These are phyloP conservation scores for Labeo catla DNA, from an alignment of 2,113 vertebrate species.

Conservation along the genomic window DNA sequence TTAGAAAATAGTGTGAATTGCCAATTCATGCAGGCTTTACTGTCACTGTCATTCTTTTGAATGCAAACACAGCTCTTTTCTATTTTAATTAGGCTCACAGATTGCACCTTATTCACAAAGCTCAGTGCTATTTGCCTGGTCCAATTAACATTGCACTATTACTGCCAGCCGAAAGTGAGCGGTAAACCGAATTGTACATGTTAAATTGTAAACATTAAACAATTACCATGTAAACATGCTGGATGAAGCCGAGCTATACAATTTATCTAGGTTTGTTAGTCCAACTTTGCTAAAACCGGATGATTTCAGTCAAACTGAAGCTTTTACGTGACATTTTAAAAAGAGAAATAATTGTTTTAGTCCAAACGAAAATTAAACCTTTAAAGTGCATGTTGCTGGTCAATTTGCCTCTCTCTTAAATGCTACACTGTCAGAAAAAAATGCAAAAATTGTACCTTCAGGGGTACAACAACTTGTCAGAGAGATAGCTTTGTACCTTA, in stretches of 20 bases:
- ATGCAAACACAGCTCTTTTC: background rate
- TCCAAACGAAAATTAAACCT: background rate
- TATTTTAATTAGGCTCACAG: background rate
- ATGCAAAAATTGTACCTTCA: background rate
- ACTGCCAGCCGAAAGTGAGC: background rate
- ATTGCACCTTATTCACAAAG: background rate
- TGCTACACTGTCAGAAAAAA: background rate
- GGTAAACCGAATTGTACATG: background rate
- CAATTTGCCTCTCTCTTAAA: background rate
- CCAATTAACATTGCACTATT: background rate
- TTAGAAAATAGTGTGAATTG: background rate
- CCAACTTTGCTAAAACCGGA: background rate
- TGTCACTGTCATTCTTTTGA: background rate
- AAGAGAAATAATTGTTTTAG: background rate
- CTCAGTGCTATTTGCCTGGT: background rate
- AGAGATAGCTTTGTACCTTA: background rate
- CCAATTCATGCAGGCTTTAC: background rate
- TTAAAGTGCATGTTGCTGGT: background rate
- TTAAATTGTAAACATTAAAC: background rate
- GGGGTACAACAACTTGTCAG: background rate
- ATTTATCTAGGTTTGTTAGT: background rate
- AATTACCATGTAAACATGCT: background rate
- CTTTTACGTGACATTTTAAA: background rate
- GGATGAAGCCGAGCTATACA: background rate
- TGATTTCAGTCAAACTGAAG: background rate